Conservation (phyloP, 2,797 vertebrate genomes). For the Buceros bicornis region DNA sequence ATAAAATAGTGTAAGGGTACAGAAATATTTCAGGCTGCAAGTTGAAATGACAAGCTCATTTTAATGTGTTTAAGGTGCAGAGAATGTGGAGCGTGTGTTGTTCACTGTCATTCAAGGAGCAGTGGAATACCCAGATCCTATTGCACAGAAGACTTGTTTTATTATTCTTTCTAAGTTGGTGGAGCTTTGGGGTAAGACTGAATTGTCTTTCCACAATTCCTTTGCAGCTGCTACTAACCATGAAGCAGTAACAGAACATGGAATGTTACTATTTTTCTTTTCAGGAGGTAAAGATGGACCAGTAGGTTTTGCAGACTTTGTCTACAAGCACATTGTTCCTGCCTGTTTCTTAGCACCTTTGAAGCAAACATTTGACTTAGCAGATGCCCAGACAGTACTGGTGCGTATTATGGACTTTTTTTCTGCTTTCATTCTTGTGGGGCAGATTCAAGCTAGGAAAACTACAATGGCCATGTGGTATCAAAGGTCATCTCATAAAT, state of each 20-base stretch:
- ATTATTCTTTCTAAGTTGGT: constrained; percentile 95
- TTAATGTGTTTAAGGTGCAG: constrained; percentile 83
- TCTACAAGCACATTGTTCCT: constrained; percentile 97
- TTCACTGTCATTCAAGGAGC: constrained; percentile 97
- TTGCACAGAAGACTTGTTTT: constrained; percentile 99
- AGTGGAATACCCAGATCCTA: constrained; percentile 95
- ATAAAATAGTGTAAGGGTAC: background rate
- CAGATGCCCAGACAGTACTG: constrained; percentile 96
- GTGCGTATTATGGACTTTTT: constrained; percentile 78
- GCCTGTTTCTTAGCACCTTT: constrained; percentile 96
- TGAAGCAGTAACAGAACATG: background rate
- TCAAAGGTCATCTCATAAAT: background rate
- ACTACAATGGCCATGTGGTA: background rate
- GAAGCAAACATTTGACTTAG: constrained; percentile 96
- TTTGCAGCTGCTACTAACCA: background rate
- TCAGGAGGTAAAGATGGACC: constrained; percentile 95
- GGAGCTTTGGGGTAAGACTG: constrained; percentile 93
- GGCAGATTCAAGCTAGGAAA: background rate
- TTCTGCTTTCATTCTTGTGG: background rate
- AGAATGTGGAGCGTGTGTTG: constrained; percentile 93
- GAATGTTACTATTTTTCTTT: constrained; percentile 17
- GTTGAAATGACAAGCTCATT: background rate
- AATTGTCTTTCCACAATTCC: background rate
- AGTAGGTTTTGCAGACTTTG: constrained; percentile 96
- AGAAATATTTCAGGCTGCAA: background rate